Evolutionary conservation across 2,888 invertebrate genomes (phyloP), one percentile per base, ranked within the genome.

Genomic region (Platynereis dumerilii): DNA sequence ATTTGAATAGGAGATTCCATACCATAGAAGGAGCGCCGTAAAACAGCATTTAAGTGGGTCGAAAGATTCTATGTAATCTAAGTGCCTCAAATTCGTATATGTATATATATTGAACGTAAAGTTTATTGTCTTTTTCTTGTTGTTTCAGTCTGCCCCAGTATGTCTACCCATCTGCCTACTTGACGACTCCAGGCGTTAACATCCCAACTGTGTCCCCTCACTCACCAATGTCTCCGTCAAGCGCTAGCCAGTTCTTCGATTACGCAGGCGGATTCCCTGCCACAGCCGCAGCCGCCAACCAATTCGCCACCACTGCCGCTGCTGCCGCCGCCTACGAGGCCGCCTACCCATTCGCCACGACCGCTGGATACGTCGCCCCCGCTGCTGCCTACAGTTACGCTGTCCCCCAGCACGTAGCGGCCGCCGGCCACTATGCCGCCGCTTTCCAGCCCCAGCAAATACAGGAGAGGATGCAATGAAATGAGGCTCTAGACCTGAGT

Each of bases 381-480:
- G 59, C 59, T 10, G 44, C 42, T 27, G 48, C 61, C 24, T 61
- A 61, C 61, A 20, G 20, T 20, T 48, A 48, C 54, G 54, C 61
- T 5, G 54, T 61, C 24, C 61, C 61, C 1, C 61, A 61, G 42
- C 61, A 53, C 3, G 29, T 61, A 29, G 34, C 34, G 34, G 34
- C 34, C 34, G 34, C 34, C 34, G 61, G 61, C 22, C 54, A 54
- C 61, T 61, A 53, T 54, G 55, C 61, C 42, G 12, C 34, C 34
- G 39, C 34, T 54, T 61, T 52, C 27, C 61, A 61, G 54, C 61
- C 53, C 15, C 61, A 61, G 54, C 61, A 61, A 54, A 61, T 61
- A 28, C 61, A 61, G 20, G 61, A 61, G 24, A 22, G 61, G 44
- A 61, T 61, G 61, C 61, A 61, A 61, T 61, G 61, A 61, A 52